Percentiles rank a stretch among this genome's conserved stretches.
These are phyloP conservation scores for Corbicula japonica DNA, from an alignment of 2,888 invertebrate species.

Conservation along the genomic window DNA sequence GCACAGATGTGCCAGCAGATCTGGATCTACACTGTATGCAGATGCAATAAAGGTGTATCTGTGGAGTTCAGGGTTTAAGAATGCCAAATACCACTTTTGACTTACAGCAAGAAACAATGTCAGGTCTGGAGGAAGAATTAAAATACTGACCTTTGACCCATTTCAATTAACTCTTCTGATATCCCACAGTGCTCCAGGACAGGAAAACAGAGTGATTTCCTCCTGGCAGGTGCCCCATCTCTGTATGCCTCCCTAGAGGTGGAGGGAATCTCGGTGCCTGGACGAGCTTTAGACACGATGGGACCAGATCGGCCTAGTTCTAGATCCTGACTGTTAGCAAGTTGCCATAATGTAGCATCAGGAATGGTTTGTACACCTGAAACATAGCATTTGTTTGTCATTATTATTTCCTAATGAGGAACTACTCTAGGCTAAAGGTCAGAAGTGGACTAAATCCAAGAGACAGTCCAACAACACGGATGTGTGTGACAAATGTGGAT, in stretches of 20 bases:
- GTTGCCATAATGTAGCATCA: conserved; percentile 48
- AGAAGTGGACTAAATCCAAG: no score
- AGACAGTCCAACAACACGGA: no score
- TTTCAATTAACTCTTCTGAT: conserved; percentile 68
- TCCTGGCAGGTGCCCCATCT: conserved; percentile 76
- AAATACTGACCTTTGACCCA: conserved; percentile 76
- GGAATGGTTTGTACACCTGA: conserved; percentile 36
- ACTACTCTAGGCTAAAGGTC: not conserved
- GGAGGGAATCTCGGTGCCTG: not conserved
- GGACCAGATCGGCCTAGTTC: conserved; percentile 14
- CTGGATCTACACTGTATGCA: no score
- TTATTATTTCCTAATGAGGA: not conserved
- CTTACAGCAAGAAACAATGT: no score
- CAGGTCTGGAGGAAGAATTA: not conserved
- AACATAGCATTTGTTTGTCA: conserved; percentile 2
- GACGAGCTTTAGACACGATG: conserved; percentile 12
- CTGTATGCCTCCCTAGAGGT: conserved; percentile 62
- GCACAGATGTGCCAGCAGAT: no score
- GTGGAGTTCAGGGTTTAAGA: no score
- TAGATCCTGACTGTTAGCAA: conserved; percentile 29
- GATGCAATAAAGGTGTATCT: no score
- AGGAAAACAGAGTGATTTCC: conserved; percentile 75
- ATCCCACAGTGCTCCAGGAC: conserved; percentile 76
- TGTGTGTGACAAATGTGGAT: no score
- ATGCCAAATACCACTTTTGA: no score